Evolutionary conservation across 2,113 vertebrate genomes (phyloP), one percentile per base, ranked within the genome.

Genomic region (Paraplagusia blochii): DNA sequence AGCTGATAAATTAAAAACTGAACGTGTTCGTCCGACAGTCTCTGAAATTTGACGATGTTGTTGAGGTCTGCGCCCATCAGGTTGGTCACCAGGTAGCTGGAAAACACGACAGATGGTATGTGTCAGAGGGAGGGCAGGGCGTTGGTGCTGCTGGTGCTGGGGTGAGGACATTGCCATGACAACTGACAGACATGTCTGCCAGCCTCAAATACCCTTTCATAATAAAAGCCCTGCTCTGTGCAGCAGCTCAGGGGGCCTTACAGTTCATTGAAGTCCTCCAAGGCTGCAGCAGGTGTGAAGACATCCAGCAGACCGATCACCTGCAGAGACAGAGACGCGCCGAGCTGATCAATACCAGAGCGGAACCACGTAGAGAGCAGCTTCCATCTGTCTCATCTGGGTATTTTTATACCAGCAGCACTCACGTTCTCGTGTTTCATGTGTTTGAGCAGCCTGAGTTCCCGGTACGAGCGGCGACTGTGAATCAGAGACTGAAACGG

Each of bases 1-100:
- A 98, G 90, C 86, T 99, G 97, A 79, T 99, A 98, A 69, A 96
- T 93, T n/a, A 99, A 91, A 85, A 98, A 99, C 79, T 98, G 96
- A 72, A 98, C 94, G 1, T 98, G 97, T 62, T 98, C 95, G 53
- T 99, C 97, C 0, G 95, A 97, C 81, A 98, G 82, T 65, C 92
- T 91, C 88, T 99, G 97, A 84, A 95, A 99, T 79, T 98, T 98
- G 22, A 98, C 96, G 4, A 98, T 98, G 81, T 97, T 98, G 81
- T 95, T 98, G 65, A 99, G 91, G 83, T 98, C 96, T 11, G 97
- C 95, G 3, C 96, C 97, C 96, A 98, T 99, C 82, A 98, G 90
- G 78, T 97, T 95, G 33, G 95, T 97, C 83, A 98, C 97, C 64
- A 98, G 90, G 77, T 98, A 98, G 53, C 97, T 98, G 88, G 16